Conservation (phyloP, 2,888 invertebrate species). For the Drosophila sordidapex region DNA sequence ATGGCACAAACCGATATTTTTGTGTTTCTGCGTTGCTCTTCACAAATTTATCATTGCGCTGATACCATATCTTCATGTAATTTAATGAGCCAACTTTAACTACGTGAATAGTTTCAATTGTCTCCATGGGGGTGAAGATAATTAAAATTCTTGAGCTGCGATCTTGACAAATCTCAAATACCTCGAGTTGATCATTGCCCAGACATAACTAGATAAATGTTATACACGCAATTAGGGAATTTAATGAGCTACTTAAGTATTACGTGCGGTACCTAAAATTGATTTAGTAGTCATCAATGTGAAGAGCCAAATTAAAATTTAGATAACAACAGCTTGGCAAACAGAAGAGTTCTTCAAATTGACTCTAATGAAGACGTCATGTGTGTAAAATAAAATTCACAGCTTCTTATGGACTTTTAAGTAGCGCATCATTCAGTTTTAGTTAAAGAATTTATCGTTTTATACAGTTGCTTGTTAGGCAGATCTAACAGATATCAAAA, state of each 20-base stretch:
- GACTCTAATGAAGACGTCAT: slow-evolving; percentile 1
- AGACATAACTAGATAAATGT: slow-evolving; percentile 13
- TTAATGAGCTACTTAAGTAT: slow-evolving; percentile 27
- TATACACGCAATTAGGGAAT: slow-evolving; percentile 19
- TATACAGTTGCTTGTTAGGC: background rate
- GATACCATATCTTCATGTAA: slow-evolving; percentile 28
- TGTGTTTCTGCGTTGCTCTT: slow-evolving; percentile 29
- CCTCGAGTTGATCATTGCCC: slow-evolving; percentile 28
- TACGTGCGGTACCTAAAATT: slow-evolving; percentile 18
- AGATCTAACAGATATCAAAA: background rate
- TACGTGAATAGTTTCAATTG: slow-evolving; percentile 42
- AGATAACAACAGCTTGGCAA: background rate
- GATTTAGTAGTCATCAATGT: slow-evolving; percentile 13
- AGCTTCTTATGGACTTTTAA: background rate
- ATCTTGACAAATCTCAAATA: slow-evolving; percentile 4
- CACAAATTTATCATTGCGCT: slow-evolving; percentile 31
- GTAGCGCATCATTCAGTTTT: background rate
- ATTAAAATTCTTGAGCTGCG: slow-evolving; percentile 22
- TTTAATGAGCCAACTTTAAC: slow-evolving; percentile 35
- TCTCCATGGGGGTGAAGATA: slow-evolving; percentile 13
- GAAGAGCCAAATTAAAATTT: background rate
- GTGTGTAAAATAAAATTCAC: background rate
- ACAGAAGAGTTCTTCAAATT: background rate
- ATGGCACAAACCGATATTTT: slow-evolving; percentile 18
- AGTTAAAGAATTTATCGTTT: background rate